Conservation (phyloP, 2,113 vertebrate genomes). For the Eubucco bourcierii region DNA sequence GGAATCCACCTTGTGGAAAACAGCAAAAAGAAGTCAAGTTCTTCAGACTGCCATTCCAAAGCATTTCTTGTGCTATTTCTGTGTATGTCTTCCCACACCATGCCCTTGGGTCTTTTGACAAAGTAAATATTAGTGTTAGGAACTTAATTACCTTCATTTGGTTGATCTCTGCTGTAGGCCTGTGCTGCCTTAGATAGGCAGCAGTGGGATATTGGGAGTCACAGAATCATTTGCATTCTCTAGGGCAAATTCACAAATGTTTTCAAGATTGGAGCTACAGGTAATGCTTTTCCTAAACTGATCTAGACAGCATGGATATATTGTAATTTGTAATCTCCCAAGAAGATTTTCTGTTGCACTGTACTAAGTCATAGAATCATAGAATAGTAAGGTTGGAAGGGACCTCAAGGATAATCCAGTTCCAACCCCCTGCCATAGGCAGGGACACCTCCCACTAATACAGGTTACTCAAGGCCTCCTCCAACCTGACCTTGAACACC, state of each 20-base stretch:
- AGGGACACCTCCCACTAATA: too few species aligned
- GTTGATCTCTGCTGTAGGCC: not conserved
- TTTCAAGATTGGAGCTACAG: not conserved
- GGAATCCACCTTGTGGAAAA: not conserved
- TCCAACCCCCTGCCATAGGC: too few species aligned
- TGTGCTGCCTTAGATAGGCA: not conserved
- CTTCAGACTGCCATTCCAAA: not conserved
- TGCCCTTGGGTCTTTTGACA: not conserved
- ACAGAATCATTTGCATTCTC: not conserved
- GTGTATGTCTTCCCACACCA: not conserved
- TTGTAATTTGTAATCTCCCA: not conserved
- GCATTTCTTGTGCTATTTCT: not conserved
- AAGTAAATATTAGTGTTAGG: not conserved
- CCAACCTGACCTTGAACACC: too few species aligned
- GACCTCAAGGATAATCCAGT: too few species aligned
- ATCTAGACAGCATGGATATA: not conserved
- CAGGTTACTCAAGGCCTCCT: too few species aligned
- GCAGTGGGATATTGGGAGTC: not conserved
- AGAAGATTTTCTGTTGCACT: not conserved
- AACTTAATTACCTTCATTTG: slow-evolving; percentile 30
- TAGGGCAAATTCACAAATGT: not conserved
- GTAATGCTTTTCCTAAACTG: not conserved
- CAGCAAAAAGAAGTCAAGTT: not conserved
- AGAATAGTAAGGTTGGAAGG: too few species aligned
- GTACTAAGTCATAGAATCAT: not conserved